A percentile compares a stretch with the other conserved stretches of the same genome.
These are phyloP conservation scores for Daphoenositta chrysoptera DNA, from an alignment of 2,113 vertebrate genomes.

Conservation along the genomic window DNA sequence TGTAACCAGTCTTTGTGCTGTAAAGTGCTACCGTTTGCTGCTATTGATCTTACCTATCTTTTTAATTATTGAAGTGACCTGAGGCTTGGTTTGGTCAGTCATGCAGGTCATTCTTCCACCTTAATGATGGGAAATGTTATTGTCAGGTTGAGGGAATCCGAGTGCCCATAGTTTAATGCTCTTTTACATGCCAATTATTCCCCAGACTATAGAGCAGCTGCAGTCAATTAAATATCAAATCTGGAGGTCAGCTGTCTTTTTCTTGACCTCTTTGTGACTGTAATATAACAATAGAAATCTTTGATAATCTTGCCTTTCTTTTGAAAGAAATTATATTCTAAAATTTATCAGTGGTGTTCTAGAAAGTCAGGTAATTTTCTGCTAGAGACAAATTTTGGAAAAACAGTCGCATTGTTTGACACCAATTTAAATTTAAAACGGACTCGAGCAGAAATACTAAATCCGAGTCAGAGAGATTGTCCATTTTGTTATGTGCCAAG, in stretches of 20 bases:
- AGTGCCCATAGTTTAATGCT: slow-evolving; percentile 26
- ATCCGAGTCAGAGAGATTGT: not conserved
- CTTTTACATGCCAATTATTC: slow-evolving; percentile 44
- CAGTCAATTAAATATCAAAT: slow-evolving; percentile 52
- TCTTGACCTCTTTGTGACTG: slow-evolving; percentile 1
- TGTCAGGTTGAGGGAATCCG: not conserved
- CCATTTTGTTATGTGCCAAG: not conserved
- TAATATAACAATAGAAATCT: not conserved
- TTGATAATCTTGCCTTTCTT: not conserved
- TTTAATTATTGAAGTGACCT: slow-evolving; percentile 60
- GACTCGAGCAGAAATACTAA: not conserved
- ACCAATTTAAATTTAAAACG: not conserved
- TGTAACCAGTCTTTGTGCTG: slow-evolving; percentile 3
- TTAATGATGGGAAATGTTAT: slow-evolving; percentile 54
- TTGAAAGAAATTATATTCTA: not conserved
- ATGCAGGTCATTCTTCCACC: slow-evolving; percentile 15
- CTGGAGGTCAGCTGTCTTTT: slow-evolving; percentile 5
- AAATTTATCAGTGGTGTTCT: not conserved
- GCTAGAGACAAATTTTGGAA: not conserved
- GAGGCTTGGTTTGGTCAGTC: slow-evolving; percentile 43
- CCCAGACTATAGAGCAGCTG: slow-evolving; percentile 27
- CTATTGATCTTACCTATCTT: slow-evolving; percentile 56
- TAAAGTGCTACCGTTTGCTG: not conserved
- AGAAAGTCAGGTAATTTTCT: not conserved
- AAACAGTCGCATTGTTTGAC: not conserved